Base-by-base conservation (phyloP, 2,888 invertebrate genomes). In the Eupithecia pulchellata region DNA sequence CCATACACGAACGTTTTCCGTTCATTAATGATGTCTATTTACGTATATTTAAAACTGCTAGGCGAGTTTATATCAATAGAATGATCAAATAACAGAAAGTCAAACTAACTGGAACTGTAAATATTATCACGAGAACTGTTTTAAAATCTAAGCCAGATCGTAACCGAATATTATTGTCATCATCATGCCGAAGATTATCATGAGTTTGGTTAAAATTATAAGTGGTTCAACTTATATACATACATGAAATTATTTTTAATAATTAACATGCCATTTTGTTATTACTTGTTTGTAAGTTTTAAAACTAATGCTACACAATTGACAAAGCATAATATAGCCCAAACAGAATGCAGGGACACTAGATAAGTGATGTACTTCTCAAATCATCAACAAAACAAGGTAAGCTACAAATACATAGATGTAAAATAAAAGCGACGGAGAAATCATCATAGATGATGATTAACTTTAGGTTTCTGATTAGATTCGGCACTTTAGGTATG, bases 31-130 rank as follows among this genome's bases (percentile, higher is more conserved):
- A 60, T 60, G 20, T 30, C 3, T 32, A 32, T 29, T 17, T 57
- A 57, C 2, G 3, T 29, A n/a, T 32, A 60, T 60, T n/a, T 61
- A 20, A 32, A 34, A 34, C 32, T 20, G 34, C 39, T 65, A 58
- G 42, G 14, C 13, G 32, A 36, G 58, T 64, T 52, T 57, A 55
- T 76, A 75, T 73, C 64, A 36, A 58, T 58, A 27, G 27, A 61
- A 42, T 57, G 76, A 68, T 87, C 86, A 32, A 29, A 71, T 86
- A 85, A 77, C 42, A 65, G 20, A 69, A 65, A 76, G 82, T 76
- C 70, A 82, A 84, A 86, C 84, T 82, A 82, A 79, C 80, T 72
- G 71, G 30, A 68, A 73, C 75, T 84, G 76, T 84, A 81, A 87
- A 87, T 86, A 87, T 87, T 87, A 86, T 85, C 62, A 58, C 14